phyloP scores from a whole-genome alignment of 2,797 vertebrate species.

The Epinephelus malabaricus region DNA sequence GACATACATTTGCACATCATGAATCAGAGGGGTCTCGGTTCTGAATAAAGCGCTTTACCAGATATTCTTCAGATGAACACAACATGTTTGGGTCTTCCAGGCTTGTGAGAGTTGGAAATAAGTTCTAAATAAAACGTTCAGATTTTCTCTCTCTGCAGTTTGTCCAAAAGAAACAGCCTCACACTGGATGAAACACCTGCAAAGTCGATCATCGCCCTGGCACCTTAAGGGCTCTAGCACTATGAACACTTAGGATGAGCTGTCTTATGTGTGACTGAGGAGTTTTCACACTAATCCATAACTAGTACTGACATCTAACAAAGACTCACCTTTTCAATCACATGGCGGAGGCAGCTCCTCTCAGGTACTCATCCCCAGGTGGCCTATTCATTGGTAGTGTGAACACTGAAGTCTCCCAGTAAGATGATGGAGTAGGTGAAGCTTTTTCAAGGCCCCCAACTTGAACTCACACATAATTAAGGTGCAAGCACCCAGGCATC shows the following conservation, averaged over 20 bases:
- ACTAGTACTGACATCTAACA: not conserved
- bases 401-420: not conserved
- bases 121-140: conserved; percentile 2
- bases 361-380: not conserved
- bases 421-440: not conserved
- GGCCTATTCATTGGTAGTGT: not conserved
- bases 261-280: not conserved
- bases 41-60: conserved; percentile 9
- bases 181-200: conserved; percentile 8
- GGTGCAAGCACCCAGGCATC: not conserved
- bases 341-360: no score
- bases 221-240: not conserved
- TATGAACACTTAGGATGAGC: not conserved
- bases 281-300: not conserved
- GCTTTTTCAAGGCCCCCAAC: not conserved
- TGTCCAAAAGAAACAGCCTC: not conserved
- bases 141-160: not conserved
- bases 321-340: not conserved
- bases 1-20: conserved; percentile 20
- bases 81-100: conserved; percentile 24
- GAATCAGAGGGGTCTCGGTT: not conserved
- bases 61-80: conserved; percentile 34
- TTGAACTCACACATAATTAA: not conserved
- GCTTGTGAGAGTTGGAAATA: not conserved
- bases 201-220: not conserved